phyloP scores from a whole-genome alignment of 2,113 vertebrate genomes.

The Vidua chalybeata region DNA sequence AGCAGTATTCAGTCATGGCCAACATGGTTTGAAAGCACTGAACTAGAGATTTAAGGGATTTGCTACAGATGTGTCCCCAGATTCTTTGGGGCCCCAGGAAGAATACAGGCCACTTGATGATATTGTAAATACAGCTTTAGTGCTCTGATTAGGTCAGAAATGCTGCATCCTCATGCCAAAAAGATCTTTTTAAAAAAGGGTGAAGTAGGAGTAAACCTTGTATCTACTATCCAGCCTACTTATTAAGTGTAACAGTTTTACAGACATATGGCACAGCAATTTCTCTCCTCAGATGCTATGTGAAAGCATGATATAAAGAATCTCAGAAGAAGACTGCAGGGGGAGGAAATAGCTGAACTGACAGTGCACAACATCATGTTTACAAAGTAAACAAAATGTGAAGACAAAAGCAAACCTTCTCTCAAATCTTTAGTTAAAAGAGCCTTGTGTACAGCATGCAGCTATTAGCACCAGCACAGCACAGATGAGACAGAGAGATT shows the following conservation, averaged over 20 bases:
- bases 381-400: slow-evolving; percentile 21
- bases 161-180: background rate
- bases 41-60: background rate
- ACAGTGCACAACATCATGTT: background rate
- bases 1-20: background rate
- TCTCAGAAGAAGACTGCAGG: background rate
- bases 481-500: background rate
- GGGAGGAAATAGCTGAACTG: background rate
- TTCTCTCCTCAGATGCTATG: background rate
- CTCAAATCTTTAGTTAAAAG: slow-evolving; percentile 19
- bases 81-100: background rate
- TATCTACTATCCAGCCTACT: background rate
- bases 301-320: slow-evolving; percentile 22
- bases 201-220: background rate
- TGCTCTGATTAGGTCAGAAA: background rate
- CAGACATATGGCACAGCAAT: background rate
- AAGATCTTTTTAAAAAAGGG: background rate
- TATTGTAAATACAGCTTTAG: background rate
- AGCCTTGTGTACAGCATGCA: background rate
- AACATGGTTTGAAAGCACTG: background rate
- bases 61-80: background rate
- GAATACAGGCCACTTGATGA: background rate
- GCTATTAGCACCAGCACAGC: background rate
- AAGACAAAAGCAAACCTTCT: slow-evolving; percentile 8
- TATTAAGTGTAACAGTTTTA: background rate